Conservation (phyloP, 2,888 invertebrate genomes). For the Agriopis aurantiaria region DNA sequence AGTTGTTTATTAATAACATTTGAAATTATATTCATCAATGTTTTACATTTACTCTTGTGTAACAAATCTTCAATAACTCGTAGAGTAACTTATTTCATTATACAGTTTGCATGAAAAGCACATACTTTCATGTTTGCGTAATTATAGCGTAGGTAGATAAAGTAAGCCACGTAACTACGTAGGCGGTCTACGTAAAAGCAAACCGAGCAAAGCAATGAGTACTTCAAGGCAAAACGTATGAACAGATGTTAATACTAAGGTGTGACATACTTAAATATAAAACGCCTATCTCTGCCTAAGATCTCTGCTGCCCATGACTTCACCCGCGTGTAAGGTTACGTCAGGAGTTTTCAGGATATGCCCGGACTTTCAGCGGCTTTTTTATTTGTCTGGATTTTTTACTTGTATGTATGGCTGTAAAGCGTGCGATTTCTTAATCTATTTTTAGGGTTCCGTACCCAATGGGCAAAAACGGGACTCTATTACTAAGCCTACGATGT, state of each 20-base stretch:
- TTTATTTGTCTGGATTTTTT: too few relatives aligned
- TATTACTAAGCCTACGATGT: too few relatives aligned
- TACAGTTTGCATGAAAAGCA: background rate
- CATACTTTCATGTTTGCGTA: background rate
- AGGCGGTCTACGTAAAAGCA: slow-evolving; percentile 27
- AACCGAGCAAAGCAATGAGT: background rate
- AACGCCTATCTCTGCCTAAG: background rate
- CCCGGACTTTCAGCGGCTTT: too few relatives aligned
- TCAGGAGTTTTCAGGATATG: too few relatives aligned
- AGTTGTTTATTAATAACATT: background rate
- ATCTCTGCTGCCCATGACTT: background rate
- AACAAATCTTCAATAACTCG: background rate
- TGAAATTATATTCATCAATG: background rate
- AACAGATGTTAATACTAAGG: background rate
- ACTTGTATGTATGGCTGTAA: too few relatives aligned
- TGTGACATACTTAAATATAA: background rate
- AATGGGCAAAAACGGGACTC: too few relatives aligned
- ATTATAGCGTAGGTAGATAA: slow-evolving; percentile 4
- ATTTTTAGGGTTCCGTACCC: too few relatives aligned
- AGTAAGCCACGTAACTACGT: slow-evolving; percentile 20
- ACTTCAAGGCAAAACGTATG: slow-evolving; percentile 5
- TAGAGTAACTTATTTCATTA: background rate
- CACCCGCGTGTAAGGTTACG: too few relatives aligned
- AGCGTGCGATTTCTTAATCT: too few relatives aligned
- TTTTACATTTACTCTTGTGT: too few relatives aligned